Evolutionary conservation across 30 jellyfish, hydroid and myxozoan genomes (phyloP).

Genomic region (Hydractinia symbiolongicarpus): DNA sequence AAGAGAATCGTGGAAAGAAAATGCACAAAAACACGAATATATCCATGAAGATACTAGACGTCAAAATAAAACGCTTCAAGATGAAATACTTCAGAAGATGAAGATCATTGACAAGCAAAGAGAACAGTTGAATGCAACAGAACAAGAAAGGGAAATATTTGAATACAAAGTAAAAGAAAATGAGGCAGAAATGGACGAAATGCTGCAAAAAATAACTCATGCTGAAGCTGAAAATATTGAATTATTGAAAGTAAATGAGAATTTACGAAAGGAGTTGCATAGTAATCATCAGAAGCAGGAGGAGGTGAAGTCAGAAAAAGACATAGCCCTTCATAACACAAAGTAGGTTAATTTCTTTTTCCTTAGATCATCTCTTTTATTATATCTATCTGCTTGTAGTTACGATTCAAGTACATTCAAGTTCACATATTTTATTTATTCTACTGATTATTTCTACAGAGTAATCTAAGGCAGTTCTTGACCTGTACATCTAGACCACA

Average conservation of each 20-base stretch:
- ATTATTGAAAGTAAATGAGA: neutral
- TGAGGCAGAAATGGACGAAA: neutral
- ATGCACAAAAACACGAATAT: neutral
- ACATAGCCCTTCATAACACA: slow-evolving; percentile 23
- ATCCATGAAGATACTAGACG: neutral
- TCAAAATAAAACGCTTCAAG: slow-evolving; percentile 1
- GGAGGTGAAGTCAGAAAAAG: slow-evolving; percentile 29
- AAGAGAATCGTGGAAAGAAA: slow-evolving; percentile 21
- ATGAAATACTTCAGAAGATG: neutral
- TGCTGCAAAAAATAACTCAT: slow-evolving; percentile 1
- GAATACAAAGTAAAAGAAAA: slow-evolving; percentile 11
- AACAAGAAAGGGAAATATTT: neutral
- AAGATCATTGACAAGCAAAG: neutral
- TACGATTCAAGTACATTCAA: too few relatives aligned
- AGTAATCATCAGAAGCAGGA: slow-evolving; percentile 22
- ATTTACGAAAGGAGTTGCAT: neutral
- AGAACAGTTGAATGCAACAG: neutral
- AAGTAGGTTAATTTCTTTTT: neutral
- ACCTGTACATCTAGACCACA: too few relatives aligned
- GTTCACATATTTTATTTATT: too few relatives aligned
- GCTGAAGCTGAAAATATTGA: slow-evolving; percentile 19
- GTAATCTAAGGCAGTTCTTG: too few relatives aligned
- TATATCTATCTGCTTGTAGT: too few relatives aligned
- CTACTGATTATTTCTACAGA: too few relatives aligned
- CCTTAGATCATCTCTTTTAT: neutral